Base-by-base conservation (phyloP, 2,797 vertebrate species). In the Mico argentatus region DNA sequence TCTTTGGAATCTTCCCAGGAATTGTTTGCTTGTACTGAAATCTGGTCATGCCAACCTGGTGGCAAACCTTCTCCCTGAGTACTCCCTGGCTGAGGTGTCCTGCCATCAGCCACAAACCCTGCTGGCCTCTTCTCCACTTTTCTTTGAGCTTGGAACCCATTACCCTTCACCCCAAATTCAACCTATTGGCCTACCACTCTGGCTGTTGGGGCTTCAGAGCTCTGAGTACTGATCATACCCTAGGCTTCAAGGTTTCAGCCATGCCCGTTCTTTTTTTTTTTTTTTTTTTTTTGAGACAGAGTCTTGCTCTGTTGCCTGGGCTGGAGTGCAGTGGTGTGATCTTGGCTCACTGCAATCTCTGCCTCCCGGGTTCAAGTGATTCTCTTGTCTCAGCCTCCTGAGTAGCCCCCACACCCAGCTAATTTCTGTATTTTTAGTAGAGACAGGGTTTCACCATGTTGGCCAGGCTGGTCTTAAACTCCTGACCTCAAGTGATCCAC, bases 1-100 rank as follows among this genome's bases (percentile, higher is more conserved):
- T 72, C 50, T 50, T 88, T 97, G 95, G 96, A 92, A 46, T 36
- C 27, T 90, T 75, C 81, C 95, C 93, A 93, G 93, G 88, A 93
- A 94, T 39, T 44, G 67, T 90, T 88, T 7, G 2, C 48, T 57
- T 46, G 61, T 59, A 39, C 2, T 89, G 95, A 76, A 92, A 83
- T 77, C 92, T 14, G 79, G 75, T 77, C 72, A 39, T 2, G 4
- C 75, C 89, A 94, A 7, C 19, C 48, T 11, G 83, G 7, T 0
- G 85, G 77, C 52, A 39, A 82, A 17, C 41, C 67, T 77, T 27
- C 39, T 81, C 67, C 41, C 70, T 4, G 12, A 67, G 26, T 1
- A 1, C 4, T 3, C 30, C 59, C 64, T 33, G 2, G 73, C 52
- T 1, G 2, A 48, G 33, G 50, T 0, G 26, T 39, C 30, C 33